phyloP scores from a whole-genome alignment of 2,113 vertebrate species.

The Oryzias woworae region DNA sequence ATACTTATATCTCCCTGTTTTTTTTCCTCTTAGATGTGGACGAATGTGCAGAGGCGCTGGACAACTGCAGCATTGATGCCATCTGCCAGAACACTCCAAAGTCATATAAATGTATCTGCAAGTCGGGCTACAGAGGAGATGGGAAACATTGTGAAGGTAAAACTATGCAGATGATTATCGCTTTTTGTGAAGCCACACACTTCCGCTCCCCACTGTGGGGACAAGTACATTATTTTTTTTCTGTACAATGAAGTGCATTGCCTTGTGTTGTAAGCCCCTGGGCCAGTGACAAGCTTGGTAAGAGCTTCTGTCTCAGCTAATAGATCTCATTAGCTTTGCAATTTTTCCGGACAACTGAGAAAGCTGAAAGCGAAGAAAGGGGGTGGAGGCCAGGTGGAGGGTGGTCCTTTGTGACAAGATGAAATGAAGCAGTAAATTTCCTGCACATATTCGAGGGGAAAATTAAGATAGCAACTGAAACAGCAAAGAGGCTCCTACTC shows the following conservation, averaged over 20 bases:
- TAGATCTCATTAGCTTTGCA: slow-evolving; percentile 60
- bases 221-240: slow-evolving; percentile 7
- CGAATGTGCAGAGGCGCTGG: slow-evolving; percentile 81
- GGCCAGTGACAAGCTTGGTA: slow-evolving; percentile 41
- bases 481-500: slow-evolving; percentile 51
- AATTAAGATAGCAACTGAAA: slow-evolving; percentile 69
- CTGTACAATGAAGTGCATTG: slow-evolving; percentile 16
- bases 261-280: slow-evolving; percentile 18
- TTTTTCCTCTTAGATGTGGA: slow-evolving; percentile 77
- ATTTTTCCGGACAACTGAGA: slow-evolving; percentile 27
- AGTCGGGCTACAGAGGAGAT: slow-evolving; percentile 91
- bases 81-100: slow-evolving; percentile 85
- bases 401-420: slow-evolving; percentile 64
- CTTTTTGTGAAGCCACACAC: slow-evolving; percentile 1
- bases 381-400: slow-evolving; percentile 61
- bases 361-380: slow-evolving; percentile 16
- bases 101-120: slow-evolving; percentile 87
- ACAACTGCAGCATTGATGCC: slow-evolving; percentile 86
- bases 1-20: not conserved
- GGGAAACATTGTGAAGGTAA: slow-evolving; percentile 98
- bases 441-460: slow-evolving; percentile 70
- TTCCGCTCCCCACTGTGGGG: not conserved
- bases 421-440: slow-evolving; percentile 76
- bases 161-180: slow-evolving; percentile 21
- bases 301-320: slow-evolving; percentile 52